Evolutionary conservation across 2,888 invertebrate species (phyloP).

Genomic region (Melipona bicolor): DNA sequence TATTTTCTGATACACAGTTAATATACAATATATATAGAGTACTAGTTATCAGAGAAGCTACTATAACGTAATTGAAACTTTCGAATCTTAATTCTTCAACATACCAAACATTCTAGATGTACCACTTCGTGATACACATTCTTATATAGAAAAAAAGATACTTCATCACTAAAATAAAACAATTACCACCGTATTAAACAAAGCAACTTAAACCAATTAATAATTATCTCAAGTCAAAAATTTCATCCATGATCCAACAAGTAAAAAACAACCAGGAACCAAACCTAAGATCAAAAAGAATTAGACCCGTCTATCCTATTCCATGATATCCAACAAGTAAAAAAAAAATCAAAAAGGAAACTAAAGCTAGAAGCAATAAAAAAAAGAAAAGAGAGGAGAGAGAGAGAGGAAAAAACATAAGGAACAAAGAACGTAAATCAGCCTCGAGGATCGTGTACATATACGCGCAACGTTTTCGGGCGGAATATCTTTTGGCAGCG

Average conservation of each 20-base stretch:
- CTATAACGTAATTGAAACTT: not conserved
- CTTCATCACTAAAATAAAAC: not conserved
- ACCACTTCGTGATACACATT: no score
- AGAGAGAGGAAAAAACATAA: not conserved
- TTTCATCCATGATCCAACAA: not conserved
- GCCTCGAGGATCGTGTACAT: not conserved
- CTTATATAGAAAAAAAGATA: not conserved
- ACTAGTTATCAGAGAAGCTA: not conserved
- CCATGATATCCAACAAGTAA: not conserved
- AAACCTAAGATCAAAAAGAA: no score
- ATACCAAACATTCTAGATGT: not conserved
- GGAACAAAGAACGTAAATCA: not conserved
- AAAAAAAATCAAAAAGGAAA: not conserved
- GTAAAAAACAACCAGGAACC: no score
- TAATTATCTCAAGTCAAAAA: not conserved
- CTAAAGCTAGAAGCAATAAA: no score
- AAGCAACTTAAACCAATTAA: not conserved
- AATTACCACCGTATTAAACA: not conserved
- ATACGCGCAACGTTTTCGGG: constrained; percentile 10
- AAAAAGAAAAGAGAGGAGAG: not conserved
- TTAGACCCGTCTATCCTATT: not conserved
- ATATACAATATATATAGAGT: not conserved
- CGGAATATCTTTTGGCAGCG: constrained; percentile 23
- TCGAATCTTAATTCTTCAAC: not conserved
- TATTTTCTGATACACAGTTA: not conserved